Base-by-base conservation (phyloP, 2,888 invertebrate species). In the Serripes groenlandicus region DNA sequence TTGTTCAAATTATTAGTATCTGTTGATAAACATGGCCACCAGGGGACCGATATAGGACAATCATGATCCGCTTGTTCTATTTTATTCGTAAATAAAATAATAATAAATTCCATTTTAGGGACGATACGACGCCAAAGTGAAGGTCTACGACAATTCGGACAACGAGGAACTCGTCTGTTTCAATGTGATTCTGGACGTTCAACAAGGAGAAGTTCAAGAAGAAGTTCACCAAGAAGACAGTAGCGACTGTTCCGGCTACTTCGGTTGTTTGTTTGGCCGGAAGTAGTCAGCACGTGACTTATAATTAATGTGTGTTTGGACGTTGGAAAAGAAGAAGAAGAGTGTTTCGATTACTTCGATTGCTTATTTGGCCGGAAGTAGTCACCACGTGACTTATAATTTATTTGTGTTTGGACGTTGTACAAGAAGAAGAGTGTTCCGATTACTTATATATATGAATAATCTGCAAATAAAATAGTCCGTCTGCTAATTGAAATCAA, bases 51-150 rank as follows among this genome's bases (percentile, higher is more conserved):
- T 7, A 15, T 42, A 42, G 7, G 42, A 11, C 7, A 42, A 11
- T 11, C 7, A 42, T 11, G 7, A 5, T 3, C 49, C 2, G 15
- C 49, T 49, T 15, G 2, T 21, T 34, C 34, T 2, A 5, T 0
- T 34, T 34, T 62, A 18, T 58, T 15, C n/a, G n/a, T n/a, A n/a
- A n/a, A n/a, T n/a, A n/a, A n/a, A n/a, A n/a, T n/a, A n/a, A n/a
- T n/a, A n/a, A n/a, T n/a, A n/a, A n/a, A n/a, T 34, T n/a, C 26
- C 60, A 60, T 84, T 75, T 0, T 72, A 88, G 88, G 88, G 88
- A 28, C 26, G 35, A 18, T 88, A 88, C 69, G 32, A 78, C 30
- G 80, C 77, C n/a, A 77, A 78, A 35, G 75, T 86, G 18, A 78
- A 75, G 18, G 84, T 86, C 18, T 73, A 58, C n/a, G 84, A 88